Evolutionary conservation across 2,113 vertebrate species (phyloP), one percentile per base, ranked within the genome.

Genomic region (Gallinago media): DNA sequence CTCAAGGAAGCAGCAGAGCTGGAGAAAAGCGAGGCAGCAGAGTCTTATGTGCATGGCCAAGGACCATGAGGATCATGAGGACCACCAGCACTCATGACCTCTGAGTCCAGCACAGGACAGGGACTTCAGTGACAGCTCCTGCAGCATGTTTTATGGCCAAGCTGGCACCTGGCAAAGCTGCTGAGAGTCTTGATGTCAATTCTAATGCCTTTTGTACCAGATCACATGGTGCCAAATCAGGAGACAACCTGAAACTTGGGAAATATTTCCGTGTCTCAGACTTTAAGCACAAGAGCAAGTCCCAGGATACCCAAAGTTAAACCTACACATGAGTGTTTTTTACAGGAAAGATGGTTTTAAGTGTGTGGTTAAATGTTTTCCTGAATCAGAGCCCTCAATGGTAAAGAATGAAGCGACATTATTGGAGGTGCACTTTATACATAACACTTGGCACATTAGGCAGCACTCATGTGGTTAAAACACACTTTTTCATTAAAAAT

Each of bases 401-500:
- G 66, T 75, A 63, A 88, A 85, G 88, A 71, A 74, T 12, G 75
- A 93, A 86, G 88, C 67, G 44, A 47, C 56, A 20, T 91, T 74
- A 92, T 34, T 75, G 77, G 65, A 92, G 68, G 67, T 50, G 29
- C 36, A 76, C 62, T 82, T 86, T 76, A 66, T 63, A 59, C 73
- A 82, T 61, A 85, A 58, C 66, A 52, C 79, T 82, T 87, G 94
- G 92, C 93, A 94, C 49, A 55, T 89, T 88, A 97, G 62, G 75
- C 93, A 92, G 93, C 73, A 42, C 78, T 94, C 78, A 6, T 92
- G 95, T 96, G 85, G 96, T 94, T 96, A 96, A 95, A 94, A 88
- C 79, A 91, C 78, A 94, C 90, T 96, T 97, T 97, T 96, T 89
- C 95, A 97, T 96, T 97, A 96, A 97, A 97, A 96, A 96, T 83